These are phyloP conservation scores for Drosophila sordidula DNA, from an alignment of 2,888 invertebrate species.

Conservation along the genomic window DNA sequence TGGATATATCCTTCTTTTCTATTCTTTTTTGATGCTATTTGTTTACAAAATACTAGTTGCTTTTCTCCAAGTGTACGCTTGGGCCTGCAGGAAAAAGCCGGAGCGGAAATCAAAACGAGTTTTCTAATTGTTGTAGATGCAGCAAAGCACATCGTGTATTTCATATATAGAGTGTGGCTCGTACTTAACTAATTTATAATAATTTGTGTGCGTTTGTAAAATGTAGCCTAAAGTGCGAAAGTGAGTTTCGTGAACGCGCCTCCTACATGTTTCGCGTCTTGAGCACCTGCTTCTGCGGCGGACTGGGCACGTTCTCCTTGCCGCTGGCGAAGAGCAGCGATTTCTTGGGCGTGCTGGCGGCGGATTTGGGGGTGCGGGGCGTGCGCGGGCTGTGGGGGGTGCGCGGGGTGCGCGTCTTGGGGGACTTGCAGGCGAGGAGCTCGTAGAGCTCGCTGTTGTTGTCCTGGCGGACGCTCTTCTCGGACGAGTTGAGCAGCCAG, in stretches of 20 bases:
- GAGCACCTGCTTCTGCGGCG: slow-evolving; percentile 83
- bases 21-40: too few relatives aligned
- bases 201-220: slow-evolving; percentile 31
- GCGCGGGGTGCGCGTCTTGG: slow-evolving; percentile 66
- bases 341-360: slow-evolving; percentile 82
- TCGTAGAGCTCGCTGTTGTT: slow-evolving; percentile 78
- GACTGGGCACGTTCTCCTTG: slow-evolving; percentile 84
- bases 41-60: neutral
- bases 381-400: slow-evolving; percentile 75
- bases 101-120: slow-evolving; percentile 63
- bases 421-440: slow-evolving; percentile 68
- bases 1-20: too few relatives aligned
- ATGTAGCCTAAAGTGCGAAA: slow-evolving; percentile 49
- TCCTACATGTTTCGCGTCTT: slow-evolving; percentile 81
- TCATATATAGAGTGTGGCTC: slow-evolving; percentile 24
- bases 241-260: slow-evolving; percentile 1
- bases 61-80: neutral
- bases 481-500: slow-evolving; percentile 81
- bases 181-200: slow-evolving; percentile 62
- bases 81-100: neutral
- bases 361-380: slow-evolving; percentile 68
- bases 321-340: slow-evolving; percentile 82
- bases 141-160: slow-evolving; percentile 53
- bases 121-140: slow-evolving; percentile 39
- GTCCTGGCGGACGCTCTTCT: slow-evolving; percentile 79